These are phyloP conservation scores for Elegia similella DNA, from an alignment of 2,888 invertebrate species.

Conservation along the genomic window DNA sequence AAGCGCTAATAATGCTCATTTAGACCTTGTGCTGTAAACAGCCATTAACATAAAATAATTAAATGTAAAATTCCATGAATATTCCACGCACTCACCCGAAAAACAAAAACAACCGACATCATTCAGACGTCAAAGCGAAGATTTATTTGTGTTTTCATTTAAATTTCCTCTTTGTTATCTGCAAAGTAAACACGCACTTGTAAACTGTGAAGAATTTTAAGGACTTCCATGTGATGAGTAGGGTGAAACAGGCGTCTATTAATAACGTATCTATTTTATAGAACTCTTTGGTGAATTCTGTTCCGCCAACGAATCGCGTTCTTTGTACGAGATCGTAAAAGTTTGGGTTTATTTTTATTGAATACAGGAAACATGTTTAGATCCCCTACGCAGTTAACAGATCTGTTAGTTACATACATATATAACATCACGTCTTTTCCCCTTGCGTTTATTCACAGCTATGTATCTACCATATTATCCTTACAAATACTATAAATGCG, in stretches of 20 bases:
- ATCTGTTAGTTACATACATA: too few species aligned
- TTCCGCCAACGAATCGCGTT: neutral
- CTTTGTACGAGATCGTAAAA: neutral
- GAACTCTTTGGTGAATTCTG: neutral
- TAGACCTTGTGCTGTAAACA: too few species aligned
- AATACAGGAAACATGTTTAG: too few species aligned
- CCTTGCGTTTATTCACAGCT: too few species aligned
- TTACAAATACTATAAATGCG: too few species aligned
- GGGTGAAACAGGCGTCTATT: slow-evolving; percentile 1
- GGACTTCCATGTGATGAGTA: slow-evolving; percentile 33
- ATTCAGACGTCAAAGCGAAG: slow-evolving; percentile 22
- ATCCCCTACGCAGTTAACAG: too few species aligned
- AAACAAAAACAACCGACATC: slow-evolving; percentile 22
- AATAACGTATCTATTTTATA: slow-evolving; percentile 3
- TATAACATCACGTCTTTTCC: too few species aligned
- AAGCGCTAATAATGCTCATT: too few species aligned
- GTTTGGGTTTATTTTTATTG: too few species aligned
- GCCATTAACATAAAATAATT: too few species aligned
- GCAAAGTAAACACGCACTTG: slow-evolving; percentile 25
- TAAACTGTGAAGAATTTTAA: slow-evolving; percentile 45
- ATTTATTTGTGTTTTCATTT: slow-evolving; percentile 32
- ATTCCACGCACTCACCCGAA: slow-evolving; percentile 22
- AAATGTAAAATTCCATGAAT: neutral
- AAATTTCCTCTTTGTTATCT: slow-evolving; percentile 25
- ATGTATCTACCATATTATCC: too few species aligned